Conservation (phyloP, 2,113 vertebrate genomes). For the Carassius gibelio region DNA sequence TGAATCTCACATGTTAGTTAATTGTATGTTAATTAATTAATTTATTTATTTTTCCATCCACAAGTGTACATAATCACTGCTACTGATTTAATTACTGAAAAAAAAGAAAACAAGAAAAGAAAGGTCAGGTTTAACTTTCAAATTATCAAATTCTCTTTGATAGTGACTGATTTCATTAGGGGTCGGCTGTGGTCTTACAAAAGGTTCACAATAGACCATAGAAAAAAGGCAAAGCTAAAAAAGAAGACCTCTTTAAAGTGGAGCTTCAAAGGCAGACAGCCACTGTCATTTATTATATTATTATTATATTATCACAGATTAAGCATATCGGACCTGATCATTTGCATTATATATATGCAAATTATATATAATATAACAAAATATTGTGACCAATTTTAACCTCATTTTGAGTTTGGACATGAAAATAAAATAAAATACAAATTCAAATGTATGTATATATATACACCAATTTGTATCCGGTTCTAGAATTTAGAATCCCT, state of each 20-base stretch:
- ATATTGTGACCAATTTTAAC: too few relatives aligned
- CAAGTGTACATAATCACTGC: not conserved
- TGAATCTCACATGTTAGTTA: not conserved
- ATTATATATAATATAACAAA: too few relatives aligned
- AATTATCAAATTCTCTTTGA: slow-evolving; percentile 44
- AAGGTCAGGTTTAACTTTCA: slow-evolving; percentile 42
- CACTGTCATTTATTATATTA: slow-evolving; percentile 55
- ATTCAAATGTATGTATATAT: not conserved
- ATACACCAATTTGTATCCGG: too few relatives aligned
- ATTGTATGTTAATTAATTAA: too few relatives aligned
- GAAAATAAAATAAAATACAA: too few relatives aligned
- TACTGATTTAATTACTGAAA: not conserved
- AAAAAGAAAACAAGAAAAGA: not conserved
- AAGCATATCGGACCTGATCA: slow-evolving; percentile 39
- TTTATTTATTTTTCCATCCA: not conserved
- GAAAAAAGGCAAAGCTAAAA: slow-evolving; percentile 34
- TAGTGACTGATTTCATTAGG: slow-evolving; percentile 23
- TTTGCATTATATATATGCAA: slow-evolving; percentile 36
- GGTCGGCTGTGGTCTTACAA: slow-evolving; percentile 40
- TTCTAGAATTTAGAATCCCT: too few relatives aligned
- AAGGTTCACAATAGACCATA: slow-evolving; percentile 27
- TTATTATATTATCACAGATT: slow-evolving; percentile 44
- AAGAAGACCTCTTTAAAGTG: slow-evolving; percentile 54
- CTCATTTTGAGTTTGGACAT: too few relatives aligned
- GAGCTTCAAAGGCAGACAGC: slow-evolving; percentile 50